phyloP scores from a whole-genome alignment of 2,113 vertebrate species.

The Todiramphus saurophagus region DNA sequence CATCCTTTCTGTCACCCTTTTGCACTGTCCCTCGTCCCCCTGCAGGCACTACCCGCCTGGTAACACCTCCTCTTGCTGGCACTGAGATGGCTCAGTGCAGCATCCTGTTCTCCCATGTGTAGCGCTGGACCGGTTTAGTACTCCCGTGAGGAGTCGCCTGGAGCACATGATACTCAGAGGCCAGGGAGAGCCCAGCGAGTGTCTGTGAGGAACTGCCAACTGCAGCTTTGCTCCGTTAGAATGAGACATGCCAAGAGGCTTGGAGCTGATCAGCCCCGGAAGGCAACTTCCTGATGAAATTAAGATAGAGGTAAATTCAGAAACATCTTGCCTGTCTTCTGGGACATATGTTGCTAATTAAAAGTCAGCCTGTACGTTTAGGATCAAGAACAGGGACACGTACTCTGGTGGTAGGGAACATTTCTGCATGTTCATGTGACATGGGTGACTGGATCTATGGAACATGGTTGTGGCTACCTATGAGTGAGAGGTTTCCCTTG shows the following conservation, averaged over 20 bases:
- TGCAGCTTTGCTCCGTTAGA: neutral
- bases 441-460: neutral
- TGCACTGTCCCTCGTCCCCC: too few species aligned
- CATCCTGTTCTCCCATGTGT: neutral
- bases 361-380: neutral
- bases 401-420: neutral
- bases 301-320: conserved; percentile 27
- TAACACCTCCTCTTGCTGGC: neutral
- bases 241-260: neutral
- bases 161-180: neutral
- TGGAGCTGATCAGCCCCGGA: neutral
- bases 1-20: neutral
- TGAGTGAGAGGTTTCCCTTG: neutral
- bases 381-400: neutral
- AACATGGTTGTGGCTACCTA: neutral
- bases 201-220: neutral
- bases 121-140: neutral
- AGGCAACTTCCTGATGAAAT: conserved; percentile 12
- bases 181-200: neutral
- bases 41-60: neutral
- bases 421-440: neutral
- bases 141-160: fast-evolving
- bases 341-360: neutral
- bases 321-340: neutral
- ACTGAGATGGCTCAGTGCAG: neutral